Conservation (phyloP, 2,113 vertebrate genomes). For the Callithrix jacchus region DNA sequence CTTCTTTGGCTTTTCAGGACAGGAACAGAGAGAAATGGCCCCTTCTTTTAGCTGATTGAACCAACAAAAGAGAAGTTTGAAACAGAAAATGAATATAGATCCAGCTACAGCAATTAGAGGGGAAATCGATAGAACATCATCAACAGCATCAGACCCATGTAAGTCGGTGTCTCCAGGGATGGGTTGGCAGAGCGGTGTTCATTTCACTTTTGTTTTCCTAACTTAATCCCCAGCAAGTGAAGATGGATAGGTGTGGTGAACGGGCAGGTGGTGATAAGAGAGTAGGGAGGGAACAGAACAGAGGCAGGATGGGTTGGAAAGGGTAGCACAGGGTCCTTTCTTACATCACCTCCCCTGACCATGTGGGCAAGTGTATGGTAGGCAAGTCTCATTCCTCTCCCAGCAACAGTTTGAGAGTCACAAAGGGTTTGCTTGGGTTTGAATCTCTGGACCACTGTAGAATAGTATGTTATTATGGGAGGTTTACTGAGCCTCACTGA, state of each 20-base stretch:
- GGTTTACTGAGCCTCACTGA: not conserved
- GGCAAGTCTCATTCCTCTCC: not conserved
- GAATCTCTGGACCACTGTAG: not conserved
- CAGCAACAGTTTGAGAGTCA: not conserved
- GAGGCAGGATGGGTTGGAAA: not conserved
- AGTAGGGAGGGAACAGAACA: not conserved
- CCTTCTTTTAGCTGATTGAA: slow-evolving; percentile 77
- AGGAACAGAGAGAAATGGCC: slow-evolving; percentile 64
- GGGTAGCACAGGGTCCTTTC: not conserved
- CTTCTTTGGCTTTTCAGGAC: slow-evolving; percentile 59
- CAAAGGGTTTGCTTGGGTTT: not conserved
- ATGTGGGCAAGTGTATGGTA: not conserved
- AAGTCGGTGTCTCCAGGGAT: slow-evolving; percentile 58
- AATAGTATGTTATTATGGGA: not conserved
- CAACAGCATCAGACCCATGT: slow-evolving; percentile 54
- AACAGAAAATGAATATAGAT: slow-evolving; percentile 82
- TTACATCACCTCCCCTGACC: not conserved
- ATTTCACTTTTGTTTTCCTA: slow-evolving; percentile 73
- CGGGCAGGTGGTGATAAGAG: accelerated
- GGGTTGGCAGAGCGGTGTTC: slow-evolving; percentile 23
- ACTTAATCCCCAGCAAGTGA: slow-evolving; percentile 61
- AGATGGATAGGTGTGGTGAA: not conserved
- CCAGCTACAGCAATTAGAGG: slow-evolving; percentile 76
- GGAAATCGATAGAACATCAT: slow-evolving; percentile 75
- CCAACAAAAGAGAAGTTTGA: slow-evolving; percentile 76